These are phyloP conservation scores for Mantis religiosa DNA, from an alignment of 2,888 invertebrate genomes.

Conservation along the genomic window DNA sequence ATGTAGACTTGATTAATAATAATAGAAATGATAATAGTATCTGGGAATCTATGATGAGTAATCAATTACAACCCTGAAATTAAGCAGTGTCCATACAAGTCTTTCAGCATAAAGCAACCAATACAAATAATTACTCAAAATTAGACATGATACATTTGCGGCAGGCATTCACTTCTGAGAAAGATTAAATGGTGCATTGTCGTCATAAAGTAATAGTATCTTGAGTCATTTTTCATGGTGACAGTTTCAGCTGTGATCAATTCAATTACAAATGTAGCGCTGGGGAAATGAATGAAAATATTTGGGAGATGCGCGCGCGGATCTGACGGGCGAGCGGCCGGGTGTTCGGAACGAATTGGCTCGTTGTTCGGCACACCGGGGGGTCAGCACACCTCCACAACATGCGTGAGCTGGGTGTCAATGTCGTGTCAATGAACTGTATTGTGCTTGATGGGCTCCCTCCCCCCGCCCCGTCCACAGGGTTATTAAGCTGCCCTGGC, in stretches of 20 bases:
- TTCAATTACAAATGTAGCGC: not conserved
- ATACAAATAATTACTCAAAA: too few species aligned
- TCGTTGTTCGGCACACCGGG: slow-evolving; percentile 10
- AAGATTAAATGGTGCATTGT: too few species aligned
- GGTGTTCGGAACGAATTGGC: slow-evolving; percentile 13
- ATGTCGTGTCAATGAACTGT: slow-evolving; percentile 16
- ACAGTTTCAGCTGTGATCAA: not conserved
- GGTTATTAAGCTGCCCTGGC: not conserved
- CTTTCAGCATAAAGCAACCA: too few species aligned
- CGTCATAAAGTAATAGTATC: too few species aligned
- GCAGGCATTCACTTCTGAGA: too few species aligned
- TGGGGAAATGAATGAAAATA: not conserved
- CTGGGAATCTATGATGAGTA: too few species aligned
- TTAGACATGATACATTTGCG: too few species aligned
- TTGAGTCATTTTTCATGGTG: not conserved
- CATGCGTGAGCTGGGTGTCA: slow-evolving; percentile 12
- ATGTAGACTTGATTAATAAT: too few species aligned
- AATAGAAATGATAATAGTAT: too few species aligned
- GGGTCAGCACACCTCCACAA: slow-evolving; percentile 16
- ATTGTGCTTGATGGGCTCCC: not conserved
- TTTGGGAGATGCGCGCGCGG: not conserved
- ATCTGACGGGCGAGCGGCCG: not conserved
- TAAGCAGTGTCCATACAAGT: too few species aligned
- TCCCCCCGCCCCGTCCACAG: not conserved
- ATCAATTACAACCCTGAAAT: too few species aligned